phyloP scores from a whole-genome alignment of 92 coral and sea anemone species.

The Chrysogorgia sp. region DNA sequence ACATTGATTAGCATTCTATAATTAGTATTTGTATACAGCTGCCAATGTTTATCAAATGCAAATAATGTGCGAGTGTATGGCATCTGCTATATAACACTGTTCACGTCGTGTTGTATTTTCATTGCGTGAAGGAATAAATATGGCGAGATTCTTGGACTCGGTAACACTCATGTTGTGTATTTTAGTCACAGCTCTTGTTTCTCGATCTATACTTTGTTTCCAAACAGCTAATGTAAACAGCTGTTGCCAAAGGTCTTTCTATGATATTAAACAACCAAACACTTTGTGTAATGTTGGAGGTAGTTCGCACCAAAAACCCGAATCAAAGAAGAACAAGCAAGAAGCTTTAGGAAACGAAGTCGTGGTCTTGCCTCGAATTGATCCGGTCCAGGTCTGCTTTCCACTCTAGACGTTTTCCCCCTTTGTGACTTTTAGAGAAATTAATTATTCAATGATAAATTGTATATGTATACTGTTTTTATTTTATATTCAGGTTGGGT shows the following conservation, averaged over 20 bases:
- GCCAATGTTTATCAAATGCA: not conserved
- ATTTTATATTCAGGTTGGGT: conserved; percentile 18
- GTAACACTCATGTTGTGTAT: not conserved
- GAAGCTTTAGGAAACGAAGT: not conserved
- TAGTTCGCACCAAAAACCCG: not conserved
- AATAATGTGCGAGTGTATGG: not conserved
- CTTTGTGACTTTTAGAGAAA: not conserved
- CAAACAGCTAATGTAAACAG: not conserved
- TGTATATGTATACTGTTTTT: too few species aligned
- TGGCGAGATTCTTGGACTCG: too few species aligned
- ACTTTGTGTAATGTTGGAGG: not conserved
- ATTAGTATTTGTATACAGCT: not conserved
- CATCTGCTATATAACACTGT: not conserved
- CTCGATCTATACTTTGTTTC: not conserved
- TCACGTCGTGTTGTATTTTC: not conserved
- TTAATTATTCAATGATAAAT: too few species aligned
- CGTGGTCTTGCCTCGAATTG: conserved; percentile 35
- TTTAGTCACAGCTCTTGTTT: not conserved
- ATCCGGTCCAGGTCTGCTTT: conserved; percentile 17
- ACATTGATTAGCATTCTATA: not conserved
- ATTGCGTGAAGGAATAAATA: not conserved
- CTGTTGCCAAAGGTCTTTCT: not conserved
- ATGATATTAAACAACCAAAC: not conserved
- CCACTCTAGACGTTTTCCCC: not conserved
- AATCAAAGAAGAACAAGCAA: not conserved